Evolutionary conservation across 2,888 invertebrate genomes (phyloP), one percentile per base, ranked within the genome.

Genomic region (Caenorhabditis panamensis): DNA sequence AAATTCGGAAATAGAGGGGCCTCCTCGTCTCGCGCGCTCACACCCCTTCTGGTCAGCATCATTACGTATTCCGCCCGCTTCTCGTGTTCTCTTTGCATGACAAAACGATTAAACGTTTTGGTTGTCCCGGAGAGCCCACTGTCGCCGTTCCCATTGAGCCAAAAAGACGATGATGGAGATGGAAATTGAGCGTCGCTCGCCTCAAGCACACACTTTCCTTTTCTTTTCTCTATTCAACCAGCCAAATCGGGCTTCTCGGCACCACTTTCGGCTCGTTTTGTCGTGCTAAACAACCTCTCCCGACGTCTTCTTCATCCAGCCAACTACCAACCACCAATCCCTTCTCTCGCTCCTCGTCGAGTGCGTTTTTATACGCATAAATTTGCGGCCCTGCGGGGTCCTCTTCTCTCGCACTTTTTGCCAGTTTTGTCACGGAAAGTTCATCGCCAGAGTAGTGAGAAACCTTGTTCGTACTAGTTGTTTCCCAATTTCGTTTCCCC

Each of bases 321-420:
- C 36, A 47, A 44, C 63, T 31, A 54, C 18, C 58, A 64, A 41
- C 41, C 9, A 56, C 24, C 47, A 13, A 37, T 28, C 24, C 28
- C 31, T 31, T 9, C 9, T 6, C 31, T 31, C 31, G 31, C 31
- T 31, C 4, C 31, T 31, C 31, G 31, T 31, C 31, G 31, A 36
- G 36, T 9, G 31, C 53, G 56, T 36, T 77, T 66, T 64, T 54
- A 67, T 54, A 78, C 71, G 78, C 78, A 79, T 79, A 79, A 79
- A 79, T 79, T 79, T 79, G 59, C 78, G 78, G n/a, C 47, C 20
- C 61, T 28, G 36, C 53, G 8, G 16, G 24, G 20, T 20, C 22
- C 31, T 28, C 31, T 22, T 31, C 31, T 31, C 31, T 31, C 31
- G n/a, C 9, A 31, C 31, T 31, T 31, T 31, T 31, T 31, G n/a